These are phyloP conservation scores for Lepidurus packardi DNA, from an alignment of 1,140 invertebrate species.

Conservation along the genomic window DNA sequence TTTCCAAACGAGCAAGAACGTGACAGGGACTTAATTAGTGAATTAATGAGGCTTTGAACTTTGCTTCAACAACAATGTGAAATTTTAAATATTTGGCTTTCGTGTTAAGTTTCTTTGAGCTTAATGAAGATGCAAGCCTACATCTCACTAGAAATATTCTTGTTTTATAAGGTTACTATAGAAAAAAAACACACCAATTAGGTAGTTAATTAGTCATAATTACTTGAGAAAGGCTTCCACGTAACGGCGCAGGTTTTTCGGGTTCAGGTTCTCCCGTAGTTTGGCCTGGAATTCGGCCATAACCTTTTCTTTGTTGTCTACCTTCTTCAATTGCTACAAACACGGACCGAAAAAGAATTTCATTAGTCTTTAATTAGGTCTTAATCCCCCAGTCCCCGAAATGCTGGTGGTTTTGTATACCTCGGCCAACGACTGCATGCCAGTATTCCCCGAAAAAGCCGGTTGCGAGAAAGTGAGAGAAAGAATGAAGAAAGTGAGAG, in stretches of 20 bases:
- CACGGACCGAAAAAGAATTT: background rate
- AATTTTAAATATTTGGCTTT: background rate
- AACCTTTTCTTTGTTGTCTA: slow-evolving; percentile 58
- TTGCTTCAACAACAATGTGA: slow-evolving; percentile 5
- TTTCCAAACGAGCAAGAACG: background rate
- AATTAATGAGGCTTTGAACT: background rate
- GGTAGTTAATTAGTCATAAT: slow-evolving; percentile 41
- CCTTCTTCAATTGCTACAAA: slow-evolving; percentile 47
- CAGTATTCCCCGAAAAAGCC: slow-evolving; percentile 28
- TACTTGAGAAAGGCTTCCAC: slow-evolving; percentile 77
- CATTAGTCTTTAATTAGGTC: slow-evolving; percentile 1
- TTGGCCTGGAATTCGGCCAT: slow-evolving; percentile 71
- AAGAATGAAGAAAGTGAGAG: slow-evolving; percentile 27
- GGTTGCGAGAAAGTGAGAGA: slow-evolving; percentile 16
- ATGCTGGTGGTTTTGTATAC: background rate
- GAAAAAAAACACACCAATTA: no score
- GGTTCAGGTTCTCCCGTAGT: slow-evolving; percentile 67
- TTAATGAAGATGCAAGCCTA: no score
- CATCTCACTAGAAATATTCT: no score
- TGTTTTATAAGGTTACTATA: no score
- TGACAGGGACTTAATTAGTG: background rate
- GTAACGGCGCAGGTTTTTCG: slow-evolving; percentile 74
- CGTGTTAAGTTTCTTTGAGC: no score
- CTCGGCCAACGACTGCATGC: slow-evolving; percentile 12
- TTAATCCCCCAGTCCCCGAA: background rate